Evolutionary conservation across 1,140 invertebrate genomes (phyloP).

Genomic region (Campoletis sonorensis): DNA sequence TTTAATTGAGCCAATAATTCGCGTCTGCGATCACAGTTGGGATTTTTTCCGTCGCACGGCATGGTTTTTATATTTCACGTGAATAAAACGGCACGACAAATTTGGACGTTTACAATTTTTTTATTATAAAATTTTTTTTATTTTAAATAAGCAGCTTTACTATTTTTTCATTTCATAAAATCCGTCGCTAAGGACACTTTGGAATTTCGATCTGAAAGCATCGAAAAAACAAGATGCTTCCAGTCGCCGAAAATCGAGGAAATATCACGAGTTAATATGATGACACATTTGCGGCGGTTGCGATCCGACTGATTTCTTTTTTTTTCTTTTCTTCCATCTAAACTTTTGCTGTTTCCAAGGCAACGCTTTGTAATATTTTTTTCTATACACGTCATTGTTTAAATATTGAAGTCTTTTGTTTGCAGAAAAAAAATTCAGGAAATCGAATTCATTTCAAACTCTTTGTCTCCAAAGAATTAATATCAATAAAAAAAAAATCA

Average conservation of each 20-base stretch:
- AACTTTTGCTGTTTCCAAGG: constrained; percentile 5
- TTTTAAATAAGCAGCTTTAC: not conserved
- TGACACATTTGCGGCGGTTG: constrained; percentile 3
- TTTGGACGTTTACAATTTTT: constrained; percentile 38
- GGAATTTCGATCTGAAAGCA: constrained; percentile 36
- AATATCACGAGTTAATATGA: not conserved
- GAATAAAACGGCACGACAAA: constrained; percentile 29
- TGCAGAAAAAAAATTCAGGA: not conserved
- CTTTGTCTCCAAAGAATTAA: too few relatives aligned
- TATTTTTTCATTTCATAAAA: constrained; percentile 5
- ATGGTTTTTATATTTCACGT: constrained; percentile 53
- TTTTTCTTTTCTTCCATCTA: not conserved
- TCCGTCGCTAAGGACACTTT: constrained; percentile 15
- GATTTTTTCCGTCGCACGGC: constrained; percentile 71
- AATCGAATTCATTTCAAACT: too few relatives aligned
- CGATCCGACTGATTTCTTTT: constrained; percentile 5
- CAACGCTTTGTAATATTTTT: not conserved
- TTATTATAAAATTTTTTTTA: constrained; percentile 10
- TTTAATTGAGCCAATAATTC: constrained; percentile 67
- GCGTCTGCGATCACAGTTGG: constrained; percentile 66
- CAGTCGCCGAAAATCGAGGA: constrained; percentile 6
- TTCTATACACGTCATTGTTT: not conserved
- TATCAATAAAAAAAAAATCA: too few relatives aligned
- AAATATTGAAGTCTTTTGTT: not conserved
- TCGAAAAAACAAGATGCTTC: constrained; percentile 16